These are phyloP conservation scores for Euproctis similis DNA, from an alignment of 2,888 invertebrate genomes.

Conservation along the genomic window DNA sequence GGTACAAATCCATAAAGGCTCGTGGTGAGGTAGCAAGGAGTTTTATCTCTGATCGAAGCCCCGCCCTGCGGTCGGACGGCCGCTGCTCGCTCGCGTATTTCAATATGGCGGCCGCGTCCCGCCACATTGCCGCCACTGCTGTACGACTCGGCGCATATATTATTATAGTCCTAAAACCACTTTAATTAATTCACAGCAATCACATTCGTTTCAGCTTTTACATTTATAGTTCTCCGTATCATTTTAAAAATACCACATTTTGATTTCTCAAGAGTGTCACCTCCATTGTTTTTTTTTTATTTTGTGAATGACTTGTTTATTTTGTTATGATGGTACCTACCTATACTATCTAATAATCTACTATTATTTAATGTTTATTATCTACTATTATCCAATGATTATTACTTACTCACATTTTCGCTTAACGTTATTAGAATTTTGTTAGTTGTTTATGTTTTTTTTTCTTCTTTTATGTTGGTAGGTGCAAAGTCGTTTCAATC, in stretches of 20 bases:
- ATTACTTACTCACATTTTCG: slow-evolving; percentile 49
- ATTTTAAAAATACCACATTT: slow-evolving; percentile 65
- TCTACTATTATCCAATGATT: slow-evolving; percentile 23
- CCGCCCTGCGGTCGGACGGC: slow-evolving; percentile 33
- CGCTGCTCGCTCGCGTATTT: slow-evolving; percentile 17
- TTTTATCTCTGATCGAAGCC: slow-evolving; percentile 59
- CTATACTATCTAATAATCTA: slow-evolving; percentile 42
- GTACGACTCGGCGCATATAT: slow-evolving; percentile 31
- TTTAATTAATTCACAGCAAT: slow-evolving; percentile 75
- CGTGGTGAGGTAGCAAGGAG: slow-evolving; percentile 25
- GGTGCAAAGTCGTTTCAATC: too few relatives aligned
- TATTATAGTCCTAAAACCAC: slow-evolving; percentile 68
- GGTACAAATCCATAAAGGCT: slow-evolving; percentile 8
- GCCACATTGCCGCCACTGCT: slow-evolving; percentile 12
- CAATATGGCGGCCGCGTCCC: slow-evolving; percentile 32
- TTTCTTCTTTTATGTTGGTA: too few relatives aligned
- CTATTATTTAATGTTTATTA: slow-evolving; percentile 45
- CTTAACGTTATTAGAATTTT: slow-evolving; percentile 47
- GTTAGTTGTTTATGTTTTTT: slow-evolving; percentile 21
- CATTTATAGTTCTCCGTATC: slow-evolving; percentile 70
- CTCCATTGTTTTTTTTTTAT: slow-evolving; percentile 54
- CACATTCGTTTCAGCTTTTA: slow-evolving; percentile 66
- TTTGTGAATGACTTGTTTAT: slow-evolving; percentile 43
- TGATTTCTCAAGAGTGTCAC: slow-evolving; percentile 74
- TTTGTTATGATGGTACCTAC: too few relatives aligned